phyloP scores from a whole-genome alignment of 2,888 invertebrate species.

The Gastracanthus pulcherrimus region DNA sequence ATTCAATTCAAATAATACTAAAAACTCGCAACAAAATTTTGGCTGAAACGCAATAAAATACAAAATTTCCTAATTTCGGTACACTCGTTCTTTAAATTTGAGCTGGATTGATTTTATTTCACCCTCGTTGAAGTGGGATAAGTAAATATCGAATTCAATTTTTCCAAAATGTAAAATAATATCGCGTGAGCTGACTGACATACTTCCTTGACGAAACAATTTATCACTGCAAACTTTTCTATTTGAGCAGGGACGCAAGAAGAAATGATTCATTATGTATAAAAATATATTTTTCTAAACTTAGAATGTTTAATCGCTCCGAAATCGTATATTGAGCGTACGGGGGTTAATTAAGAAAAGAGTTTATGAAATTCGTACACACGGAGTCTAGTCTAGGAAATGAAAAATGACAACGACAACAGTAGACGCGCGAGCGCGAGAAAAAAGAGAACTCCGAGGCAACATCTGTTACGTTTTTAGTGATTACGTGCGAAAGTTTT shows the following conservation, averaged over 20 bases:
- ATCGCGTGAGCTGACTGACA: not conserved
- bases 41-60: too few species aligned
- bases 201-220: not conserved
- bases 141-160: too few species aligned
- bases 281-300: not conserved
- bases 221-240: not conserved
- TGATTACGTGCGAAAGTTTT: conserved; percentile 30
- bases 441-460: conserved; percentile 14
- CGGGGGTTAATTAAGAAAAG: not conserved
- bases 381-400: not conserved
- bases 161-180: not conserved
- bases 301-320: not conserved
- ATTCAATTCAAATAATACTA: too few species aligned
- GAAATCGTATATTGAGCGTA: not conserved
- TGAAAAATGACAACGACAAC: conserved; percentile 31
- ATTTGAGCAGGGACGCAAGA: not conserved
- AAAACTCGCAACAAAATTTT: too few species aligned
- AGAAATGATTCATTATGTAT: not conserved
- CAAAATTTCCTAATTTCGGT: too few species aligned
- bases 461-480: conserved; percentile 29
- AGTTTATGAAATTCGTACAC: not conserved
- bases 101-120: too few species aligned
- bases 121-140: too few species aligned
- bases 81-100: too few species aligned
- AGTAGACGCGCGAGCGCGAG: conserved; percentile 1